phyloP scores from a whole-genome alignment of 1,140 invertebrate genomes.

The Solenopsis fugax region DNA sequence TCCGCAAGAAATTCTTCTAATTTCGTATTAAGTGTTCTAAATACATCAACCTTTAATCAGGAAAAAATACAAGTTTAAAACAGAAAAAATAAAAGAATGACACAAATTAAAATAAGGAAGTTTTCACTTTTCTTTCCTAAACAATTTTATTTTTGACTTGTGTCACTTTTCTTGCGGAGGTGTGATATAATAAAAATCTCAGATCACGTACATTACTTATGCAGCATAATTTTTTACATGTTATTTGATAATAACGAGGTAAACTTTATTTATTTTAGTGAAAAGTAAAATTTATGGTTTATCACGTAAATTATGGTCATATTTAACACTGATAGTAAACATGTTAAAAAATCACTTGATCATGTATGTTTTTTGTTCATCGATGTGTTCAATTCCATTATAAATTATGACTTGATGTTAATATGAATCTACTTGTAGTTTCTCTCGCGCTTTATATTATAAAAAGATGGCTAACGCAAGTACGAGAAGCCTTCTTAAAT shows the following conservation, averaged over 20 bases:
- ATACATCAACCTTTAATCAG: too few relatives aligned
- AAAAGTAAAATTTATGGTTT: neutral
- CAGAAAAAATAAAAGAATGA: too few relatives aligned
- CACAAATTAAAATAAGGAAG: too few relatives aligned
- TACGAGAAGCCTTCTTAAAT: slow-evolving; percentile 33
- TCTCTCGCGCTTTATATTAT: slow-evolving; percentile 39
- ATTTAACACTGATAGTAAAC: neutral
- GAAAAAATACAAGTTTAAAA: too few relatives aligned
- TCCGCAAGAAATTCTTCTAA: too few relatives aligned
- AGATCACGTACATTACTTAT: neutral
- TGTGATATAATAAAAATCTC: neutral
- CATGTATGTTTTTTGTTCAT: neutral
- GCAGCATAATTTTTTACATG: neutral
- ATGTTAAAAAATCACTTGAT: neutral
- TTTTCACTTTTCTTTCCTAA: too few relatives aligned
- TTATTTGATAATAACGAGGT: neutral
- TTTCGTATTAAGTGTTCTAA: too few relatives aligned
- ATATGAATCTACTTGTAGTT: slow-evolving; percentile 19
- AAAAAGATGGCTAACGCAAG: slow-evolving; percentile 45
- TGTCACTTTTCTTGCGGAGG: too few relatives aligned
- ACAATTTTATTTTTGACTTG: too few relatives aligned
- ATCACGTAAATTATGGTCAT: slow-evolving; percentile 6
- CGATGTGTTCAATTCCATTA: slow-evolving; percentile 11
- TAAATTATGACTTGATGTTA: slow-evolving; percentile 28
- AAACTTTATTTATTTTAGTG: neutral